Evolutionary conservation across 2,113 vertebrate species (phyloP).

Genomic region (Hyperoodon ampullatus): DNA sequence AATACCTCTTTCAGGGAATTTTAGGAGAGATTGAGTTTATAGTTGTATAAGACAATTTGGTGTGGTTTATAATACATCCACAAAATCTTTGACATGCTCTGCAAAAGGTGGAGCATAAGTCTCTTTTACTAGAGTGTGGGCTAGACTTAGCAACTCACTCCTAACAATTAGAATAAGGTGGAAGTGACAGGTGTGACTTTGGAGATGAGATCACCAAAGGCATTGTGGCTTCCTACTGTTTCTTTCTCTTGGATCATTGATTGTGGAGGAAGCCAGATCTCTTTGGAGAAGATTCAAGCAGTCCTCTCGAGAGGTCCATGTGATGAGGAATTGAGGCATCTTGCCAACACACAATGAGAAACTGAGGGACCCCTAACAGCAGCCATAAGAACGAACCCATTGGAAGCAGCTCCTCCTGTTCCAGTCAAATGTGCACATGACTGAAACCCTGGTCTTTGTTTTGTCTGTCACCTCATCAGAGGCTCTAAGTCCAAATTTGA

Average conservation of each 20-base stretch:
- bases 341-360: neutral
- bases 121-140: neutral
- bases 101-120: rapidly evolving
- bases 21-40: neutral
- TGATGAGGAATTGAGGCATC: neutral
- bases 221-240: neutral
- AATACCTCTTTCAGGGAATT: neutral
- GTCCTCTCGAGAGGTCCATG: rapidly evolving
- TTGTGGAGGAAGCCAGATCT: neutral
- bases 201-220: neutral
- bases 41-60: neutral
- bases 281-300: neutral
- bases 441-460: neutral
- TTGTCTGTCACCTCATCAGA: neutral
- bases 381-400: rapidly evolving
- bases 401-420: rapidly evolving
- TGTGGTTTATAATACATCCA: neutral
- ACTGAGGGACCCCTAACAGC: rapidly evolving
- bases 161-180: neutral
- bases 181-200: neutral
- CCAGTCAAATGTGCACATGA: neutral
- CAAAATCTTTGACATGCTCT: neutral
- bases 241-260: neutral
- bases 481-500: neutral
- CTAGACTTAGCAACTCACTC: neutral